These are phyloP conservation scores for Pecten maximus DNA, from an alignment of 2,888 invertebrate species.

Conservation along the genomic window DNA sequence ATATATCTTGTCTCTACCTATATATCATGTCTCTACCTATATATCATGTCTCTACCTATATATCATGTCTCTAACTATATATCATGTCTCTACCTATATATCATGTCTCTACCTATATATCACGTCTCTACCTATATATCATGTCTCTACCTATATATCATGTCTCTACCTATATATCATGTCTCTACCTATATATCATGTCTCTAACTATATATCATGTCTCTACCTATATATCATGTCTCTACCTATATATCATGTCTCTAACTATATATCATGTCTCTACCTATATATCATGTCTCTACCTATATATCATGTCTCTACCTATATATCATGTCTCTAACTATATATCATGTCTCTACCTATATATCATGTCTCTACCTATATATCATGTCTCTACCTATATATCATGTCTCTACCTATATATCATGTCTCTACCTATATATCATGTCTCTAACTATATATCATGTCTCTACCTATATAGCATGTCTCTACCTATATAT, in stretches of 20 bases:
- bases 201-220: neutral
- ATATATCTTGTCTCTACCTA: neutral
- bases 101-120: neutral
- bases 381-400: neutral
- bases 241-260: neutral
- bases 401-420: neutral
- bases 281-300: neutral
- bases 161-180: neutral
- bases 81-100: neutral
- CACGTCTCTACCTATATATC: neutral
- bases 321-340: neutral
- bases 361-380: neutral
- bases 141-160: neutral
- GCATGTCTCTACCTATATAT: neutral
- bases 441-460: neutral
- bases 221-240: neutral
- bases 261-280: neutral
- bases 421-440: neutral
- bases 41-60: neutral
- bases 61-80: neutral
- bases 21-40: neutral
- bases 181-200: neutral
- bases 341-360: neutral
- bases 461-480: neutral
- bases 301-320: neutral